Evolutionary conservation across 2,888 invertebrate species (phyloP).

Genomic region (Tetropium fuscum): DNA sequence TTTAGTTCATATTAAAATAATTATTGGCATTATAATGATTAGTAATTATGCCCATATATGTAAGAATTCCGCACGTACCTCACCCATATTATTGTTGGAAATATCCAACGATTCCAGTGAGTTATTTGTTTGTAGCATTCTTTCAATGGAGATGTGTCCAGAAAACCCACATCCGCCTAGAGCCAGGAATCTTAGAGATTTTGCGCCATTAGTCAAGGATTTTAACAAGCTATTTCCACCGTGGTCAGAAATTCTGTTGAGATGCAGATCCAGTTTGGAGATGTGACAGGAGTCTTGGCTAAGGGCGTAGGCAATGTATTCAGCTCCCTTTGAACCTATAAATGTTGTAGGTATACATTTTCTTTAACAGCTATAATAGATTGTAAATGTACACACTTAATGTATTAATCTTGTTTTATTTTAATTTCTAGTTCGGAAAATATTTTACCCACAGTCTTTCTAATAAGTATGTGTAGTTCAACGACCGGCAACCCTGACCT

Average conservation of each 20-base stretch:
- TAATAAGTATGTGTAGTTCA: too few species aligned
- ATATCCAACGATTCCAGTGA: conserved; percentile 56
- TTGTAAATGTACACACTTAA: too few species aligned
- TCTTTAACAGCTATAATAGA: too few species aligned
- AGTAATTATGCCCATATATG: neutral
- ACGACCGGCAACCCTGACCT: too few species aligned
- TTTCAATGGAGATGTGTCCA: conserved; percentile 45
- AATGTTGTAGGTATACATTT: neutral
- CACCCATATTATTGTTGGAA: conserved; percentile 61
- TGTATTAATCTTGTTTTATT: too few species aligned
- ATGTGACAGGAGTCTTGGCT: conserved; percentile 46
- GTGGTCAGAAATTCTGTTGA: conserved; percentile 52
- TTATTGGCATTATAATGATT: conserved; percentile 2
- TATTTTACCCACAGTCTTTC: too few species aligned
- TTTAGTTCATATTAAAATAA: conserved; percentile 5
- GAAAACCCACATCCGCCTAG: conserved; percentile 58
- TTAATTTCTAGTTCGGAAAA: too few species aligned
- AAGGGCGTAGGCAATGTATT: conserved; percentile 51
- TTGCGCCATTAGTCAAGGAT: conserved; percentile 42
- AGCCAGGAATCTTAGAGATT: conserved; percentile 47
- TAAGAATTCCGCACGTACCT: conserved; percentile 52
- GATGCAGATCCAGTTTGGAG: conserved; percentile 49
- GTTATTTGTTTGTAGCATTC: conserved; percentile 51
- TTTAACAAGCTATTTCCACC: conserved; percentile 50
- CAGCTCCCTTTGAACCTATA: conserved; percentile 51